Percentiles rank a stretch among this genome's conserved stretches.
Conservation (phyloP, 1,140 invertebrate species). For the Danaus plexippus region DNA sequence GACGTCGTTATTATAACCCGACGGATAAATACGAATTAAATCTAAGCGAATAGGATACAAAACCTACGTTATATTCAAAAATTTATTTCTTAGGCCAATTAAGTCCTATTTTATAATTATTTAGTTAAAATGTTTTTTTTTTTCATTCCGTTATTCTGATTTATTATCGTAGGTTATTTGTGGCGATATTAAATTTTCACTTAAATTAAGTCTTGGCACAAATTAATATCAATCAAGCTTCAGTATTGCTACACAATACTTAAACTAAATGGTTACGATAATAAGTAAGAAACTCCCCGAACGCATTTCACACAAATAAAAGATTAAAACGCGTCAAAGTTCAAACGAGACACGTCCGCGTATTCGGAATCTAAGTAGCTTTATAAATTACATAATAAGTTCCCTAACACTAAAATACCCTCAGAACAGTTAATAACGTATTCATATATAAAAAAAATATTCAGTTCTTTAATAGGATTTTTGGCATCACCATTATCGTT, state of each 20-base stretch:
- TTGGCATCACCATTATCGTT: conserved; percentile 67
- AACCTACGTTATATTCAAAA: conserved; percentile 56
- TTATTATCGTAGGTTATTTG: conserved; percentile 29
- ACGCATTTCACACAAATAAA: conserved; percentile 14
- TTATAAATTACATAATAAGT: conserved; percentile 60
- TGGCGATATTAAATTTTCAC: conserved; percentile 40
- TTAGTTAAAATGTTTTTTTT: conserved; percentile 33
- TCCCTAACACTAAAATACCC: conserved; percentile 66
- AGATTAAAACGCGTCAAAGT: conserved; percentile 6
- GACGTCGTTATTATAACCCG: conserved; percentile 8
- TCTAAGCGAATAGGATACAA: conserved; percentile 52
- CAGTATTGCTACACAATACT: conserved; percentile 8
- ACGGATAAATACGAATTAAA: conserved; percentile 27
- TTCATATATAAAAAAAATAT: conserved; percentile 53
- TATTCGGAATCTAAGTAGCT: conserved; percentile 34
- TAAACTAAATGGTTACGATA: conserved; percentile 8
- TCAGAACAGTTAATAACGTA: conserved; percentile 70
- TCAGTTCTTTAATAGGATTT: conserved; percentile 73
- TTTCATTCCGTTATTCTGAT: conserved; percentile 26
- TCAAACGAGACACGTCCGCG: conserved; percentile 20
- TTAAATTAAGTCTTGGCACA: conserved; percentile 66
- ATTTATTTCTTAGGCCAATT: conserved; percentile 64
- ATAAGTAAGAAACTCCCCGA: conserved; percentile 22
- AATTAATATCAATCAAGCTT: conserved; percentile 39
- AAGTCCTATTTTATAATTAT: conserved; percentile 29